These are phyloP conservation scores for Adoxophyes honmai DNA, from an alignment of 1,140 invertebrate species.

Conservation along the genomic window DNA sequence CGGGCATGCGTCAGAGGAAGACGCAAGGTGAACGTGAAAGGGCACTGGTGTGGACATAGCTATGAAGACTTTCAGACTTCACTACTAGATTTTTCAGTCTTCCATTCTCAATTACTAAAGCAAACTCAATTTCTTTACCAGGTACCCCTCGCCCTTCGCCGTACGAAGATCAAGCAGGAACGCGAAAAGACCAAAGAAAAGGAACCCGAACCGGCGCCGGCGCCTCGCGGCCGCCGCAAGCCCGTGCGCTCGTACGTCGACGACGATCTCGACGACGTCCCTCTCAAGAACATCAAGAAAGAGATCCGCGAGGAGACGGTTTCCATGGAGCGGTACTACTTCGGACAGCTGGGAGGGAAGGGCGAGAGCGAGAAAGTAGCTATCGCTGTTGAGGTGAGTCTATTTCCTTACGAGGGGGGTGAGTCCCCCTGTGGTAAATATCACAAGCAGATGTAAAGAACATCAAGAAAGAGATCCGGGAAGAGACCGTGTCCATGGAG, in stretches of 20 bases:
- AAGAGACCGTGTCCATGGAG: slow-evolving; percentile 71
- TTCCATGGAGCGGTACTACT: slow-evolving; percentile 79
- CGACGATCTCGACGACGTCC: slow-evolving; percentile 61
- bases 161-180: slow-evolving; percentile 63
- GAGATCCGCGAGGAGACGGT: slow-evolving; percentile 63
- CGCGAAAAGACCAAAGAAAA: slow-evolving; percentile 33
- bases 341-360: slow-evolving; percentile 74
- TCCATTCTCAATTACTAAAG: too few species aligned
- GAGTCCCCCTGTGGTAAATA: too few species aligned
- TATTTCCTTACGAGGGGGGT: too few species aligned
- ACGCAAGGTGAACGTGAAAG: too few species aligned
- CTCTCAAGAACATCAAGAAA: slow-evolving; percentile 72
- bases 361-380: slow-evolving; percentile 30
- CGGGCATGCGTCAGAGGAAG: too few species aligned
- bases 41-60: too few species aligned
- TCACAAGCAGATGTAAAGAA: too few species aligned
- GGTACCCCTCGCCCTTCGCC: slow-evolving; percentile 53
- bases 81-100: too few species aligned
- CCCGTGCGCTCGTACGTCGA: slow-evolving; percentile 44
- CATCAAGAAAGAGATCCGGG: slow-evolving; percentile 69
- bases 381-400: slow-evolving; percentile 66
- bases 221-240: slow-evolving; percentile 41
- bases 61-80: too few species aligned
- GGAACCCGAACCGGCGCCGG: slow-evolving; percentile 27
- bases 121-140: slow-evolving; percentile 15